Evolutionary conservation across 2,888 invertebrate genomes (phyloP).

Genomic region (Cylindroiulus punctatus): DNA sequence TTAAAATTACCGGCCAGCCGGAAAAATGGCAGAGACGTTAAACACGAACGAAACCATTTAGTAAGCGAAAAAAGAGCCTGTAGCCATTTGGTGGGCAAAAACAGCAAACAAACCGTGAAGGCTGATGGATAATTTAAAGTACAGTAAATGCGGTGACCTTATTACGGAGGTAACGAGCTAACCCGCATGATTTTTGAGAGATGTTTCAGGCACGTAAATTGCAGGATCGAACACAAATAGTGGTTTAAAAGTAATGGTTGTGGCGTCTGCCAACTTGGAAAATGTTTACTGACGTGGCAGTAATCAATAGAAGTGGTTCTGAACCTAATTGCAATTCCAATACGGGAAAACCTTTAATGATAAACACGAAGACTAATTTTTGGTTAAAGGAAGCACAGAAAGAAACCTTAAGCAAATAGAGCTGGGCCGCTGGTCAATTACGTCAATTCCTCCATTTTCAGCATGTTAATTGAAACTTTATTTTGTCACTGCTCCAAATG

Average conservation of each 20-base stretch:
- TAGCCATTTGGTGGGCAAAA: neutral
- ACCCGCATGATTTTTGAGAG: constrained; percentile 11
- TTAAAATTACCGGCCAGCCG: constrained; percentile 40
- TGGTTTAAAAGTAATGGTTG: constrained; percentile 28
- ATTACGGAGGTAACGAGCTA: constrained; percentile 19
- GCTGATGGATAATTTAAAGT: constrained; percentile 42
- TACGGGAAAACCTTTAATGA: neutral
- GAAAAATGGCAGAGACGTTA: constrained; percentile 16
- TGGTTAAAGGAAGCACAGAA: neutral
- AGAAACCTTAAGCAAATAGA: neutral
- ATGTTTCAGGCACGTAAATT: constrained; percentile 5
- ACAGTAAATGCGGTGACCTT: constrained; percentile 24
- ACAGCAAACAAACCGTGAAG: constrained; percentile 1
- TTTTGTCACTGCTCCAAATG: no score
- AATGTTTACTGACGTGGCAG: constrained; percentile 9
- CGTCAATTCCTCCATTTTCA: neutral
- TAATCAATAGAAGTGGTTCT: constrained; percentile 2
- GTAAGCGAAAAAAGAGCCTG: constrained; percentile 11
- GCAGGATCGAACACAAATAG: constrained; percentile 12
- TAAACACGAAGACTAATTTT: neutral
- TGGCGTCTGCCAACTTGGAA: neutral
- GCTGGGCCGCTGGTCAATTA: neutral
- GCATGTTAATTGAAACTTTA: no score
- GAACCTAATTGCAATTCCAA: constrained; percentile 25
- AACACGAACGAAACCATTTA: neutral